Conservation (phyloP, 2,797 vertebrate species). For the Moxostoma hubbsi region DNA sequence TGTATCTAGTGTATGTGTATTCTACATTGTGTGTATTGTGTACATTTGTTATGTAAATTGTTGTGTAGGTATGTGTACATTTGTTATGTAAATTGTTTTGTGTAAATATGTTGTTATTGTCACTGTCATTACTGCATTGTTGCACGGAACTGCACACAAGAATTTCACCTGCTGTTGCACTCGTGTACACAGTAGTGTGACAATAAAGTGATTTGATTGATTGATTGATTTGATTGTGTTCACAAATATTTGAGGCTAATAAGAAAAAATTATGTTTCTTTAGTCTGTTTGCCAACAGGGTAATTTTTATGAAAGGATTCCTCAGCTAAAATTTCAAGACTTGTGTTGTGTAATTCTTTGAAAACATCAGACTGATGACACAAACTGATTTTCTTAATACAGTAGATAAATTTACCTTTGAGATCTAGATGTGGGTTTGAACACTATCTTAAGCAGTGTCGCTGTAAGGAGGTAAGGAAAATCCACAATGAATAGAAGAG, state of each 20-base stretch:
- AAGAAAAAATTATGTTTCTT: neutral
- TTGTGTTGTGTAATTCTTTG: neutral
- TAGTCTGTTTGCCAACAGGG: neutral
- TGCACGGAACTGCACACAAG: no score
- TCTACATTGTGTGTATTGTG: no score
- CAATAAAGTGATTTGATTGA: no score
- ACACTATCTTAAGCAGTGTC: neutral
- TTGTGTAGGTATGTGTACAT: no score
- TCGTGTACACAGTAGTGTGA: no score
- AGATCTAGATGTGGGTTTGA: neutral
- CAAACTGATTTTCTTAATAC: neutral
- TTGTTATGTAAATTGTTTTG: no score
- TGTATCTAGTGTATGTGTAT: no score
- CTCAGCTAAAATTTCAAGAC: neutral
- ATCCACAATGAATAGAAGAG: conserved; percentile 9
- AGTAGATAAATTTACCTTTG: conserved; percentile 21
- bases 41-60: no score
- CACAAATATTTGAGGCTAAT: neutral
- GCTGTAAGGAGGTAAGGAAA: conserved; percentile 5
- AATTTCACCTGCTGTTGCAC: no score
- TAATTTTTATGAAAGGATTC: neutral
- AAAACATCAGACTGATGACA: neutral
- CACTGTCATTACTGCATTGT: no score
- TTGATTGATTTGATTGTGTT: no score
- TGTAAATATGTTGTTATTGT: no score